phyloP scores from a whole-genome alignment of 2,888 invertebrate genomes.

The Drosophila putrida region DNA sequence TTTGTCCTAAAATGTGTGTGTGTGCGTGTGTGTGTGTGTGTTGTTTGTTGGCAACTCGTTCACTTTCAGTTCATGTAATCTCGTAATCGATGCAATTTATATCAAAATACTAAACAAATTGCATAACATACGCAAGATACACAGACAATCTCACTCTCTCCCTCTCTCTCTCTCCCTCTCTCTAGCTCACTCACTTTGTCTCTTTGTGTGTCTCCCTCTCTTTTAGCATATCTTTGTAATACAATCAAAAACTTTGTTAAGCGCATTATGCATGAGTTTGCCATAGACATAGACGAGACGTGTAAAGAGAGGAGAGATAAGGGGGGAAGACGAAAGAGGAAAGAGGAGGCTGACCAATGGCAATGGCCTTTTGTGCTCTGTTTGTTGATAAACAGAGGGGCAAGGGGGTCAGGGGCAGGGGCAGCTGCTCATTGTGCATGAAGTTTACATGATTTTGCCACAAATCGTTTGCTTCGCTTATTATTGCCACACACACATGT shows the following conservation, averaged over 20 bases:
- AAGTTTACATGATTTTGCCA: constrained; percentile 69
- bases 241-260: constrained; percentile 74
- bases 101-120: constrained; percentile 65
- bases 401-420: neutral
- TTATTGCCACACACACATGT: constrained; percentile 59
- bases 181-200: neutral
- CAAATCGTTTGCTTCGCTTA: constrained; percentile 39
- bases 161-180: neutral
- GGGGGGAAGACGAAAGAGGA: neutral
- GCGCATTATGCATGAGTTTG: constrained; percentile 62
- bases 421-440: constrained; percentile 72
- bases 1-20: neutral
- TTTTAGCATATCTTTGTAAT: constrained; percentile 61
- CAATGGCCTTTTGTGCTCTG: constrained; percentile 59
- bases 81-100: constrained; percentile 76
- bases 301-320: neutral
- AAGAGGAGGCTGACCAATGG: constrained; percentile 56
- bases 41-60: constrained; percentile 3
- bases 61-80: constrained; percentile 47
- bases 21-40: no score
- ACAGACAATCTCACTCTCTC: neutral
- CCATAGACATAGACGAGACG: constrained; percentile 1
- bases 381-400: neutral
- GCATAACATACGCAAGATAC: constrained; percentile 56
- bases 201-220: neutral